Evolutionary conservation across 1,140 invertebrate genomes (phyloP).

Genomic region (Monochamus saltuarius): DNA sequence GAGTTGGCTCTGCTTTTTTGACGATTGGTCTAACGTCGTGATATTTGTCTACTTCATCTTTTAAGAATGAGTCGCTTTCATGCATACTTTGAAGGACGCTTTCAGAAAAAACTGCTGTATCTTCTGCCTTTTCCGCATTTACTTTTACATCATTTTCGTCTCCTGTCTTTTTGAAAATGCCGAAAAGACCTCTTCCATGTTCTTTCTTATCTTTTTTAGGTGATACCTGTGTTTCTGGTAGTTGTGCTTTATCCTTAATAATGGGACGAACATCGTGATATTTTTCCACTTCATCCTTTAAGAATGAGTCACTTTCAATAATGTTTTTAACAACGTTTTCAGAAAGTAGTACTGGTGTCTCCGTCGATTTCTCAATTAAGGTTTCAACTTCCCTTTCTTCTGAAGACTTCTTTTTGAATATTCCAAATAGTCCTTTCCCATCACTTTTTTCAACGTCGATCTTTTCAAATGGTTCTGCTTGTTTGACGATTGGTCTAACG

Average conservation of each 20-base stretch:
- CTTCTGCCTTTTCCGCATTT: not conserved
- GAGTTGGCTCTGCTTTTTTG: constrained; percentile 19
- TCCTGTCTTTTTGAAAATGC: too few relatives aligned
- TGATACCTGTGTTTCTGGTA: not conserved
- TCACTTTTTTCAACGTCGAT: constrained; percentile 10
- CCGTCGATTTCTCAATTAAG: not conserved
- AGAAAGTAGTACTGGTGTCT: constrained; percentile 9
- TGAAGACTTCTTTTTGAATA: too few relatives aligned
- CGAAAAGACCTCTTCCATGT: not conserved
- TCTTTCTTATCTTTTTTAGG: constrained; percentile 3
- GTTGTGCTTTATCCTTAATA: not conserved
- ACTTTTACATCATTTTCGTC: not conserved
- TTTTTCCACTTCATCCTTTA: constrained; percentile 4
- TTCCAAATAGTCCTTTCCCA: not conserved
- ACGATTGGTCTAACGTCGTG: constrained; percentile 3
- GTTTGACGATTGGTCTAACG: constrained; percentile 16
- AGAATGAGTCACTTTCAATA: constrained; percentile 5
- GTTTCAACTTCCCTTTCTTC: constrained; percentile 27
- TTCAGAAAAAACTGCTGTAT: constrained; percentile 19
- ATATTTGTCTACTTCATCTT: constrained; percentile 2
- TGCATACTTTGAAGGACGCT: constrained; percentile 29
- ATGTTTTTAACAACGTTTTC: constrained; percentile 8
- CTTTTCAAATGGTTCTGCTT: not conserved
- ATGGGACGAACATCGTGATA: constrained; percentile 14
- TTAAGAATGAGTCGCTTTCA: not conserved